Evolutionary conservation across 2,113 vertebrate genomes (phyloP).

Genomic region (Phyllostomus hastatus): DNA sequence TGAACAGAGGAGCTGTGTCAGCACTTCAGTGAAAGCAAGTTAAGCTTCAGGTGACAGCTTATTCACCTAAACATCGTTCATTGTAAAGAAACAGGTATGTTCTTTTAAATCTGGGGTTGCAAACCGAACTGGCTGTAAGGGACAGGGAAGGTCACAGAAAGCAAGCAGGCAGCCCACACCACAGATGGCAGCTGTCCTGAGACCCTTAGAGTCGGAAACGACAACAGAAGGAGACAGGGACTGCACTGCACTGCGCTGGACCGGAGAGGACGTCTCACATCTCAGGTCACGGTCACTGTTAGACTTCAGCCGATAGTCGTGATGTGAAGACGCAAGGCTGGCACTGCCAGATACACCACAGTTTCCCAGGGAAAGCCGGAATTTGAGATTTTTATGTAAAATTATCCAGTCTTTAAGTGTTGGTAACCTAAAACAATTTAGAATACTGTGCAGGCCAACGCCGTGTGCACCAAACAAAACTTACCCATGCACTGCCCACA

Average conservation of each 20-base stretch:
- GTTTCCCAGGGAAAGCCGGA: neutral
- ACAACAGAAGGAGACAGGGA: neutral
- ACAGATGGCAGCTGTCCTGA: neutral
- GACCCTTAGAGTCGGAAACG: neutral
- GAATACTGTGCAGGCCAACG: neutral
- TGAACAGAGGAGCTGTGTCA: neutral
- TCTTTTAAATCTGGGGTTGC: neutral
- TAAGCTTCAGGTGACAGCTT: neutral
- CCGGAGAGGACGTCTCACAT: neutral
- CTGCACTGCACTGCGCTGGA: neutral
- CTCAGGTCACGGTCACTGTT: neutral
- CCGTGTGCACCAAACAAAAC: neutral
- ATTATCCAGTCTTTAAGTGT: neutral
- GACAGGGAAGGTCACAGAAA: neutral
- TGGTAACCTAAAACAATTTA: neutral
- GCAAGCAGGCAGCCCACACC: neutral
- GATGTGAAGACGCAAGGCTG: neutral
- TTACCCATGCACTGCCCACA: neutral
- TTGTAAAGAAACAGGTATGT: neutral
- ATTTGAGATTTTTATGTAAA: neutral
- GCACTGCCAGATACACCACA: neutral
- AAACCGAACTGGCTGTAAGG: constrained; percentile 1
- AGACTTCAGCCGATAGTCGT: neutral
- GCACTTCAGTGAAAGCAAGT: neutral
- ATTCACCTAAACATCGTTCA: neutral